Evolutionary conservation across 1,140 invertebrate genomes (phyloP).

Genomic region (Meteorus sp.): DNA sequence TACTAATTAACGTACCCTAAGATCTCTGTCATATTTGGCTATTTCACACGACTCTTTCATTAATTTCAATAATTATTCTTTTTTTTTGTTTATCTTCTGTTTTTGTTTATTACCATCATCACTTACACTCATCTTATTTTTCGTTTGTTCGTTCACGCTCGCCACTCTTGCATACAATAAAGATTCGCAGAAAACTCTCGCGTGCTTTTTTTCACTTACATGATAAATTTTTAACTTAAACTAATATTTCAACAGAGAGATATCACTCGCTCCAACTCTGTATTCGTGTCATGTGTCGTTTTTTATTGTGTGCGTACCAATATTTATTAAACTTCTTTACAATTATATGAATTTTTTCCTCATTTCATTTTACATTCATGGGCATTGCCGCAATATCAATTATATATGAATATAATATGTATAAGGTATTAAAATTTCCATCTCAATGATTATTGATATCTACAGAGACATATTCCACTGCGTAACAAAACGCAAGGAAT

Average conservation of each 20-base stretch:
- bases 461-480: no score
- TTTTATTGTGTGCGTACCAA: slow-evolving; percentile 46
- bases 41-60: slow-evolving; percentile 23
- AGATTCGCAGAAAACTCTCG: not conserved
- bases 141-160: not conserved
- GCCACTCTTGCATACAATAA: not conserved
- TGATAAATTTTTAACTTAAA: slow-evolving; percentile 33
- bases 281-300: slow-evolving; percentile 7
- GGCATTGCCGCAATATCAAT: no score
- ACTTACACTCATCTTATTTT: not conserved
- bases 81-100: slow-evolving; percentile 13
- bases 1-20: slow-evolving; percentile 33
- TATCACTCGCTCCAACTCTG: slow-evolving; percentile 45
- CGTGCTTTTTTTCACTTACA: slow-evolving; percentile 27
- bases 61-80: slow-evolving; percentile 6
- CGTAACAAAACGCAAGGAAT: not conserved
- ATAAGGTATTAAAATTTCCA: slow-evolving; percentile 4
- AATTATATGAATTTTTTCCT: slow-evolving; percentile 15
- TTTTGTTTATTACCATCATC: not conserved
- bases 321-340: no score
- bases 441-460: no score
- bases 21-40: slow-evolving; percentile 52
- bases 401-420: no score
- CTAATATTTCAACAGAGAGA: slow-evolving; percentile 36
- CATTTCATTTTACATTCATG: slow-evolving; percentile 2